Percentiles rank a stretch among this genome's conserved stretches.
Evolutionary conservation across 2,888 invertebrate genomes (phyloP).

Genomic region (Cylloceria caligata): DNA sequence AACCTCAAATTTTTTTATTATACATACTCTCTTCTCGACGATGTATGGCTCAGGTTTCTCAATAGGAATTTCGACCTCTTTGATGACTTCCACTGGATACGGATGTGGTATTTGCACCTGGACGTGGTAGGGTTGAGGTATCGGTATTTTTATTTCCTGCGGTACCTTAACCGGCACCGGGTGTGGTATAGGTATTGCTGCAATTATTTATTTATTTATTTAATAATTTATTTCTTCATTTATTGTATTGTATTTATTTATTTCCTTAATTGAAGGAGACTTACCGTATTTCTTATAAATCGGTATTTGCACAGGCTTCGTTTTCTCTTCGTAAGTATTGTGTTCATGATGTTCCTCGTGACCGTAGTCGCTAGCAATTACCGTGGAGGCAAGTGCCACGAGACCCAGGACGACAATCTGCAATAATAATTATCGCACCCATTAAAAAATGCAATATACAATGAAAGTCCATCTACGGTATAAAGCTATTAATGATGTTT

Average conservation of each 20-base stretch:
- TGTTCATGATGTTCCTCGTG: slow-evolving; percentile 74
- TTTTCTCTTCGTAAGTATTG: slow-evolving; percentile 81
- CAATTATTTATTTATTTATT: slow-evolving; percentile 59
- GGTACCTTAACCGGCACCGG: slow-evolving; percentile 86
- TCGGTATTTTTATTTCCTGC: slow-evolving; percentile 86
- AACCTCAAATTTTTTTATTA: background rate
- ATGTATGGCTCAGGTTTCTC: slow-evolving; percentile 86
- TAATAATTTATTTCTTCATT: background rate
- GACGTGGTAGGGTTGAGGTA: slow-evolving; percentile 87
- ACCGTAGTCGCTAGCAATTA: slow-evolving; percentile 74
- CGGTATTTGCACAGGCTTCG: slow-evolving; percentile 78
- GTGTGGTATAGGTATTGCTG: slow-evolving; percentile 86
- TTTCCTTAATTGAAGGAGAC: too few species aligned
- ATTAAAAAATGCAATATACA: background rate
- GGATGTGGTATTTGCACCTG: slow-evolving; percentile 84
- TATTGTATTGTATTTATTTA: background rate
- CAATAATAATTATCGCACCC: slow-evolving; percentile 55
- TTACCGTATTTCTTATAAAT: slow-evolving; percentile 82
- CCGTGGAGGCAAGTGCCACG: slow-evolving; percentile 65
- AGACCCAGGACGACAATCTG: slow-evolving; percentile 75
- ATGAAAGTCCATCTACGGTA: background rate
- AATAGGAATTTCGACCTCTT: slow-evolving; percentile 86
- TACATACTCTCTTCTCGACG: slow-evolving; percentile 86
- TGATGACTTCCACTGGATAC: slow-evolving; percentile 85
- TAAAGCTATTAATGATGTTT: slow-evolving; percentile 11